Evolutionary conservation across 2,797 vertebrate species (phyloP), one percentile per base, ranked within the genome.

Genomic region (Diglossa cyanea): DNA sequence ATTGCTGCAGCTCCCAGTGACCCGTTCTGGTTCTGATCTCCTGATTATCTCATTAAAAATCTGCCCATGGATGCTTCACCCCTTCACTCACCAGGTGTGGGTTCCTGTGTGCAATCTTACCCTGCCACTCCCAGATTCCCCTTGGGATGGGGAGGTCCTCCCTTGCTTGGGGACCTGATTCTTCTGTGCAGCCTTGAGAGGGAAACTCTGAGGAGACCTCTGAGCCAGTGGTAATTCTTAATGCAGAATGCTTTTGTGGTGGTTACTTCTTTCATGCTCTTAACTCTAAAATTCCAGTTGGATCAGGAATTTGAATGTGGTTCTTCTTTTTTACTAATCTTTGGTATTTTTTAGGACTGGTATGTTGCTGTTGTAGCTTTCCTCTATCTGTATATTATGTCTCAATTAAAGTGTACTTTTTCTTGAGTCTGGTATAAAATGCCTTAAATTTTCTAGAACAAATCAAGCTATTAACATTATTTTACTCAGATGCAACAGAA

Each of bases 11-110:
- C 3, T 87, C 30, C 21, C 42, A 39, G 30, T 45, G 42, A 70
- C 4, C 8, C 54, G 20, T 12, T n/a, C 10, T 3, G 8, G 10
- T 67, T 65, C 30, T 74, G 40, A 18, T 60, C 33, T 84, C 26
- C 35, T 28, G 28, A 51, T 55, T 55, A 37, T 15, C 77, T 74
- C 18, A 45, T 37, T 66, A 45, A 73, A 67, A 74, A 33, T 50
- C n/a, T 77, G 20, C 12, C 28, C 4, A 39, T 55, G 40, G 26
- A 17, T 71, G 17, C 53, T n/a, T 31, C 58, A 47, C 13, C n/a
- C 63, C 62, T 67, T 54, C 45, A 31, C 28, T 28, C 73, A 33
- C n/a, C 13, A 2, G 3, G 0, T 9, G 1, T 0, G 3, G 2
- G 20, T 5, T 87, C 31, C 40, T 58, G 25, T 37, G 40, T 48